Base-by-base conservation (phyloP, 2,797 vertebrate genomes). In the Pyrocephalus nanus region DNA sequence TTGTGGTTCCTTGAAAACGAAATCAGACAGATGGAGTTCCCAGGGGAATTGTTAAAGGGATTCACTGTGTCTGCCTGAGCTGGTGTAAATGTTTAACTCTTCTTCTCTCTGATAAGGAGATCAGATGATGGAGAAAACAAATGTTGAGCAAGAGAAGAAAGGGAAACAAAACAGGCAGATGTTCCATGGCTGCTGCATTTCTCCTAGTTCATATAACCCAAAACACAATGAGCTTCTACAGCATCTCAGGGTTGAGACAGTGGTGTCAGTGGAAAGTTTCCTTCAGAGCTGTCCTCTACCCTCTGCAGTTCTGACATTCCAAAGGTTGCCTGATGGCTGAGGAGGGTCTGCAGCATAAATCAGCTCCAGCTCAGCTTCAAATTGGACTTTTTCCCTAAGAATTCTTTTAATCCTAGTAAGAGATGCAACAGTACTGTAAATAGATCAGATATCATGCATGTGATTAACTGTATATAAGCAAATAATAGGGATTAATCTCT, bases 191-290 rank as follows among this genome's bases (percentile, higher is more conserved):
- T 81, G 34, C 45, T 60, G 18, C 11, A 30, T 70, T 83, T 70
- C 60, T 66, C 15, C 4, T 30, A 10, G 4, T 57, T 40, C 10
- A 1, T 9, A n/a, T 32, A 60, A 86, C 60, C 8, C 25, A 23
- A 34, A 73, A 26, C 36, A 7, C 22, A n/a, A 2, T 40, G 61
- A 22, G 9, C 3, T 22, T 16, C 17, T 34, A 9, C 21, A 54
- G 25, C 2, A 21, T 26, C 17, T 21, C 0, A 0, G 2, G 2
- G 7, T 7, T 21, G n/a, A 62, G 47, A 13, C 10, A 29, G 21
- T 18, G 20, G 12, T 1, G 3, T 23, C 47, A 36, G 4, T 20
- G n/a, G 14, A 5, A 70, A 10, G 20, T 11, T 67, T 45, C 30
- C 47, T 38, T 34, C 34, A 8, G 12, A 25, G 20, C 25, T 76